A percentile compares a stretch with the other conserved stretches of the same genome.
Conservation (phyloP, 2,113 vertebrate species). For the Bubo blakistoni region DNA sequence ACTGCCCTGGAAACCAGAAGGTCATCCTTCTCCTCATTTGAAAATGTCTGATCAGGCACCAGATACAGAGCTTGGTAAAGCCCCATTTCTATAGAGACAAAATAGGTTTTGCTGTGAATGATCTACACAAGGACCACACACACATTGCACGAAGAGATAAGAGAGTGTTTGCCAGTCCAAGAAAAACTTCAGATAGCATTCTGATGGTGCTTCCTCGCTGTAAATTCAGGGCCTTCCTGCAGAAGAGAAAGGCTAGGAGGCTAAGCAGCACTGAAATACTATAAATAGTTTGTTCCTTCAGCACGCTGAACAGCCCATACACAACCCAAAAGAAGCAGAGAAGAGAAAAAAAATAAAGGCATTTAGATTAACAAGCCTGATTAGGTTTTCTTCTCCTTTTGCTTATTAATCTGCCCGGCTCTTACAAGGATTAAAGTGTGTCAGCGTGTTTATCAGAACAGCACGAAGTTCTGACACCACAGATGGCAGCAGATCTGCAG, state of each 20-base stretch:
- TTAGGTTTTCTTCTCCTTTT: background rate
- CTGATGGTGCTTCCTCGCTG: background rate
- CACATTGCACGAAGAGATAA: background rate
- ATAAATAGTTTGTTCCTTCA: background rate
- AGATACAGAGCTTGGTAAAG: background rate
- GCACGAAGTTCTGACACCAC: background rate
- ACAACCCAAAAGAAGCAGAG: background rate
- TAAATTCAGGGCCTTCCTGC: background rate
- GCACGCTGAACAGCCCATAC: background rate
- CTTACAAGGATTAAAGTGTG: background rate
- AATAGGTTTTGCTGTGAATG: background rate
- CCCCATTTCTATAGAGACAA: background rate
- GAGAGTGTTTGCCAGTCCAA: background rate
- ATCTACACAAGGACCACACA: background rate
- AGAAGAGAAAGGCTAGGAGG: background rate
- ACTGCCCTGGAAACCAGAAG: background rate
- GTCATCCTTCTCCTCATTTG: background rate
- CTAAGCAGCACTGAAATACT: background rate
- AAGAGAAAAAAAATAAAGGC: background rate
- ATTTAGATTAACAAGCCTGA: background rate
- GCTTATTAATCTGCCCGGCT: background rate
- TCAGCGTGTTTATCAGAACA: background rate
- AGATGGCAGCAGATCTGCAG: slow-evolving; percentile 3
- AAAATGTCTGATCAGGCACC: background rate
- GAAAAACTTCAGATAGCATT: background rate